Conservation (phyloP, 2,888 invertebrate species). For the Chloromyia formosa region DNA sequence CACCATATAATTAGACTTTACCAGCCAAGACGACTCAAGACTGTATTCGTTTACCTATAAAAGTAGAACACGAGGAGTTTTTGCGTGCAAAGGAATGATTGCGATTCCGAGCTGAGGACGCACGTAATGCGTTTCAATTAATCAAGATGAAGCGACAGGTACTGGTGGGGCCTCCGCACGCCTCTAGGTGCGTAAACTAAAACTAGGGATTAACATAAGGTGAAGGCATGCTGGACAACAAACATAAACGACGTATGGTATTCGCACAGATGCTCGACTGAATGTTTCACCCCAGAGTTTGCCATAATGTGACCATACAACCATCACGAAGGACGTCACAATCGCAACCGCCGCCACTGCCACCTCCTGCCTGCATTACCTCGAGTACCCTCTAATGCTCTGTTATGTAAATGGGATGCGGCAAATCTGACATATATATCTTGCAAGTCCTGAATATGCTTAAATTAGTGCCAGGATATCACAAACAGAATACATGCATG, state of each 20-base stretch:
- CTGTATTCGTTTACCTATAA: background rate
- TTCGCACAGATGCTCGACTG: background rate
- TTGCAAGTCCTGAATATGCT: slow-evolving; percentile 48
- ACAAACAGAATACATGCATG: slow-evolving; percentile 44
- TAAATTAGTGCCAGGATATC: slow-evolving; percentile 50
- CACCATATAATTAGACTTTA: slow-evolving; percentile 37
- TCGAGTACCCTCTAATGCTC: slow-evolving; percentile 37
- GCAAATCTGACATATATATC: slow-evolving; percentile 49
- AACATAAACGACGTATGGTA: too few relatives aligned
- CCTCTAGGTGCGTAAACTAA: background rate
- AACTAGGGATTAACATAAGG: background rate
- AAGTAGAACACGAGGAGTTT: background rate
- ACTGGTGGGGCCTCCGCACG: background rate
- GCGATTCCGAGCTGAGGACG: slow-evolving; percentile 36
- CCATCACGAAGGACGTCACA: background rate
- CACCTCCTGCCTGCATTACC: slow-evolving; percentile 17
- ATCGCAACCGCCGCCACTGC: background rate
- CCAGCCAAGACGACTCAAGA: background rate
- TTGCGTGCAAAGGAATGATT: slow-evolving; percentile 48
- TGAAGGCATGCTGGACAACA: background rate
- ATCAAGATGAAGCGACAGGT: slow-evolving; percentile 45
- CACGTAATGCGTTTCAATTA: slow-evolving; percentile 49
- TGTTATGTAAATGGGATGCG: slow-evolving; percentile 50
- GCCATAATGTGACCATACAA: background rate
- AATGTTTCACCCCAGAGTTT: background rate